Evolutionary conservation across 2,888 invertebrate genomes (phyloP).

Genomic region (Gandaritis pyraliata): DNA sequence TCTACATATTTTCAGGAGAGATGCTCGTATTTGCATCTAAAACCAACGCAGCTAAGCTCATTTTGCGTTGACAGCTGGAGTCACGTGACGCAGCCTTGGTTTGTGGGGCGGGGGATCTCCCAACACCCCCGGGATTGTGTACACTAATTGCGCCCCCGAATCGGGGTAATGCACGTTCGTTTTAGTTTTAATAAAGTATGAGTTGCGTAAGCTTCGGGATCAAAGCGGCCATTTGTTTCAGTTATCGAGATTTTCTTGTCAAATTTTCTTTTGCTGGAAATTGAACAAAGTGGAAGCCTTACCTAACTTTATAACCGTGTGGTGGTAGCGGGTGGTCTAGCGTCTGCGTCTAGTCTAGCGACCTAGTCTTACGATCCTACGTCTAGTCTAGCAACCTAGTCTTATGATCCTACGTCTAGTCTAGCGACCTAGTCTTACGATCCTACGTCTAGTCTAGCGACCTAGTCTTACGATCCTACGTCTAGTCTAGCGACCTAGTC

Average conservation of each 20-base stretch:
- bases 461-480: no score
- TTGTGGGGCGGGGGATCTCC: constrained; percentile 46
- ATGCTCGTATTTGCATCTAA: constrained; percentile 14
- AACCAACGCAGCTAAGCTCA: constrained; percentile 9
- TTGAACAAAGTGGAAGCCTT: not conserved
- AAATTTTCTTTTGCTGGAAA: constrained; percentile 19
- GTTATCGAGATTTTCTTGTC: constrained; percentile 69
- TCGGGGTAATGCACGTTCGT: constrained; percentile 79
- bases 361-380: no score
- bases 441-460: no score
- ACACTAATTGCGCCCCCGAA: constrained; percentile 80
- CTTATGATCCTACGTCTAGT: no score
- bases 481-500: no score
- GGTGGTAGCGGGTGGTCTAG: no score
- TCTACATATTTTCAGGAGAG: not conserved
- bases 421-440: no score
- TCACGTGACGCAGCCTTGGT: constrained; percentile 6
- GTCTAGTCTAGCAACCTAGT: no score
- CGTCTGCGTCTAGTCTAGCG: no score
- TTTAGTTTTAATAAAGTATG: constrained; percentile 79
- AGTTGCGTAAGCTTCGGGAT: constrained; percentile 54
- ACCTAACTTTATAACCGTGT: not conserved
- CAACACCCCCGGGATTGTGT: constrained; percentile 56
- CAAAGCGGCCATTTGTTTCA: constrained; percentile 76
- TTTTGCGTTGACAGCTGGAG: constrained; percentile 2